Evolutionary conservation across 2,113 vertebrate genomes (phyloP).

Genomic region (Bombycilla garrulus): DNA sequence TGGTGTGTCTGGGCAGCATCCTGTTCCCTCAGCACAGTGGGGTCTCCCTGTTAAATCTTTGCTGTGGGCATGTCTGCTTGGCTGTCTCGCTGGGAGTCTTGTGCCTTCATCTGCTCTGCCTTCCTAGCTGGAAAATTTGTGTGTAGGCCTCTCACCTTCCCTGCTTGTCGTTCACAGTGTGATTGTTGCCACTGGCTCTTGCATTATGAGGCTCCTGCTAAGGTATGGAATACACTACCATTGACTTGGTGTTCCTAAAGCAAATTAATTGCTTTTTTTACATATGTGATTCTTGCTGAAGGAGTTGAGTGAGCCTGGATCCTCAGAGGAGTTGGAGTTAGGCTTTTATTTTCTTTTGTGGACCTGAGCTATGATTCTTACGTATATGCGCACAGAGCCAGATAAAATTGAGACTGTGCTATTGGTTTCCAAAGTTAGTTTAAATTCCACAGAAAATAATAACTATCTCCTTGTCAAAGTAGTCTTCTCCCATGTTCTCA

Average conservation of each 20-base stretch:
- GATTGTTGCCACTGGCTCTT: not conserved
- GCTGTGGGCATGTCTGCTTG: accelerated
- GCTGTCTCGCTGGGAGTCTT: not conserved
- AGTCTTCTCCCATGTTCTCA: not conserved
- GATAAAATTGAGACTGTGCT: not conserved
- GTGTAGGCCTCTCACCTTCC: not conserved
- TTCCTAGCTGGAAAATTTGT: not conserved
- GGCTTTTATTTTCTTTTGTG: not conserved
- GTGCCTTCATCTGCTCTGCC: not conserved
- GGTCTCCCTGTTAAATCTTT: not conserved
- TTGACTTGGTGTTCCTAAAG: not conserved
- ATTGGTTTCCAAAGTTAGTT: not conserved
- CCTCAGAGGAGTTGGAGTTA: not conserved
- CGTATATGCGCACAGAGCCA: accelerated
- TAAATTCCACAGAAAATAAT: not conserved
- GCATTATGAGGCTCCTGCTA: not conserved
- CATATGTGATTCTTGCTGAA: not conserved
- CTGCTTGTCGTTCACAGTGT: not conserved
- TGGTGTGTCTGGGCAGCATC: not conserved
- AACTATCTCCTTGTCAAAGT: not conserved
- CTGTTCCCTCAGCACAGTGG: not conserved
- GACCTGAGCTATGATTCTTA: not conserved
- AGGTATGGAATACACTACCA: not conserved
- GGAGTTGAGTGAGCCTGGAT: not conserved
- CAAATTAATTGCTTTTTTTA: not conserved